Conservation (phyloP, 2,113 vertebrate genomes). For the Fregetta grallaria region DNA sequence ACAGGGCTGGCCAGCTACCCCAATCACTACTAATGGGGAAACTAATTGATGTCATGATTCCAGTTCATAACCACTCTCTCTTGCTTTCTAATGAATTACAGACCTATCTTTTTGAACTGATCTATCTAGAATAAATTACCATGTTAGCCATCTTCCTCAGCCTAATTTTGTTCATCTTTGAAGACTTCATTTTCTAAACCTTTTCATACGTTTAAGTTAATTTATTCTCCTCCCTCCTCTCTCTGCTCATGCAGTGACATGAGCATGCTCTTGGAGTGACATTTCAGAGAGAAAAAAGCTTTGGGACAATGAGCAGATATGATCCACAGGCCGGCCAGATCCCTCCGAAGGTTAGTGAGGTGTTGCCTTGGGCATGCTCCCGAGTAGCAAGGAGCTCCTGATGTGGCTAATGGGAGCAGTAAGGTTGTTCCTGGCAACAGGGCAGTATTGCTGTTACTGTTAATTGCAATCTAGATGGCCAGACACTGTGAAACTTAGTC, state of each 20-base stretch:
- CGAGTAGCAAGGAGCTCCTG: neutral
- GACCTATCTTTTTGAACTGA: slow-evolving; percentile 28
- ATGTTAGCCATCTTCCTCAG: slow-evolving; percentile 36
- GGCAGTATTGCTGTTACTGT: neutral
- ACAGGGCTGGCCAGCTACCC: slow-evolving; percentile 14
- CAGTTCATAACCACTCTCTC: slow-evolving; percentile 45
- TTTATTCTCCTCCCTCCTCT: neutral
- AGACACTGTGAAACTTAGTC: neutral
- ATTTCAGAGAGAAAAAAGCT: neutral
- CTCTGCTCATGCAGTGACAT: neutral
- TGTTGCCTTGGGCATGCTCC: neutral
- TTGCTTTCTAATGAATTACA: slow-evolving; percentile 46
- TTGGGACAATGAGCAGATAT: neutral
- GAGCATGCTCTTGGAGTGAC: neutral
- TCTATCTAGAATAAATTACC: slow-evolving; percentile 21
- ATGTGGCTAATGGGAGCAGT: neutral
- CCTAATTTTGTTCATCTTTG: slow-evolving; percentile 17
- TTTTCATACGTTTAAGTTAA: neutral
- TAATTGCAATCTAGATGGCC: neutral
- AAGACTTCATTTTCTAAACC: neutral
- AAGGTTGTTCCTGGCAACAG: neutral
- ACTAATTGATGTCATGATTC: slow-evolving; percentile 66
- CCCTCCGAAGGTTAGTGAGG: neutral
- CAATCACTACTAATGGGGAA: slow-evolving; percentile 48
- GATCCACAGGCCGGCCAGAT: accelerated